Conservation (phyloP, 2,888 invertebrate genomes). For the Malthinus seriepunctatus region DNA sequence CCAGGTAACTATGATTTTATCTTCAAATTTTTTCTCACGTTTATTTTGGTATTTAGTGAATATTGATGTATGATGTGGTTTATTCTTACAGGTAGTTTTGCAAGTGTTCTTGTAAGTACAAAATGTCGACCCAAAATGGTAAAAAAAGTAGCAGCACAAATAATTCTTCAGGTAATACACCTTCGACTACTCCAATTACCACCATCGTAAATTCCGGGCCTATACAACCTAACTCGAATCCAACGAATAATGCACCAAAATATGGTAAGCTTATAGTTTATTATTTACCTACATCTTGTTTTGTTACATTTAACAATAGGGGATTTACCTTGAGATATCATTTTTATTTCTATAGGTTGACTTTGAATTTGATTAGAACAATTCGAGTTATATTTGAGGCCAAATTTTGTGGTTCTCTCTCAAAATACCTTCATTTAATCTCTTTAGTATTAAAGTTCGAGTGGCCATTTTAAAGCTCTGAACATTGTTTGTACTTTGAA, state of each 20-base stretch:
- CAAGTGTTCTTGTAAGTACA: conserved; percentile 26
- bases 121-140: conserved; percentile 44
- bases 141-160: conserved; percentile 45
- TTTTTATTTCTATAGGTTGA: not conserved
- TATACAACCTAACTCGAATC: conserved; percentile 46
- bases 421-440: too few species aligned
- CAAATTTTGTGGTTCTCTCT: too few species aligned
- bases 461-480: too few species aligned
- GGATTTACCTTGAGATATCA: not conserved
- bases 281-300: not conserved
- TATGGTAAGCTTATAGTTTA: conserved; percentile 50
- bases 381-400: too few species aligned
- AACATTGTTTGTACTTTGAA: too few species aligned
- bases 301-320: not conserved
- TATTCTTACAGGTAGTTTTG: conserved; percentile 36
- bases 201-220: conserved; percentile 42
- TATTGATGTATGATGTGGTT: too few species aligned
- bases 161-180: conserved; percentile 50
- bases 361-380: too few species aligned
- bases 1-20: too few species aligned
- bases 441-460: too few species aligned
- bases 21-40: too few species aligned
- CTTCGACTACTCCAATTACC: conserved; percentile 51
- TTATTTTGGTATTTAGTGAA: too few species aligned
- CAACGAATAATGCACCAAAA: conserved; percentile 57